These are phyloP conservation scores for Tenualosa ilisha DNA, from an alignment of 2,797 vertebrate genomes.

Conservation along the genomic window DNA sequence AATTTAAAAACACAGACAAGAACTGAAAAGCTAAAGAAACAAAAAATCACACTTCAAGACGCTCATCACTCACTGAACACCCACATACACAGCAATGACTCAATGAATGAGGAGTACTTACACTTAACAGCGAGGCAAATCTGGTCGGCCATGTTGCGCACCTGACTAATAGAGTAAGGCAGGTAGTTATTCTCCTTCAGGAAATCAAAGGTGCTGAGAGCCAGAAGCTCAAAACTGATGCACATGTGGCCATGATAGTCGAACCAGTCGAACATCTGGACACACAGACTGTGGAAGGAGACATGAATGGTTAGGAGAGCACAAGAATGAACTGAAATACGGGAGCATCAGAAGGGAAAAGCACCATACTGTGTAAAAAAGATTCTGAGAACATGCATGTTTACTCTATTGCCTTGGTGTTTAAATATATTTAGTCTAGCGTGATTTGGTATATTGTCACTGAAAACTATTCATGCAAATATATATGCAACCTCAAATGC, in stretches of 20 bases:
- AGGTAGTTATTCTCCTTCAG: conserved; percentile 99
- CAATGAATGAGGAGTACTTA: conserved; percentile 71
- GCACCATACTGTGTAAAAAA: too few species aligned
- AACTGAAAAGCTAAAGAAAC: neutral
- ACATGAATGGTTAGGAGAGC: neutral
- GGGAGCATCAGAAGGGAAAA: neutral
- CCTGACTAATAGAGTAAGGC: conserved; percentile 94
- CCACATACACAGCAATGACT: neutral
- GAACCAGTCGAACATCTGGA: conserved; percentile 99
- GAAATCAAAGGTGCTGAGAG: conserved; percentile 98
- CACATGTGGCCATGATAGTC: conserved; percentile 99
- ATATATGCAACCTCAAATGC: too few species aligned
- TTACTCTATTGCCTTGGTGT: too few species aligned
- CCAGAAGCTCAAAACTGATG: conserved; percentile 95
- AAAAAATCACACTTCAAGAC: neutral
- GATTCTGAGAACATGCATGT: too few species aligned
- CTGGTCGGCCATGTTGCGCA: conserved; percentile 96
- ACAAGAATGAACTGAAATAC: neutral
- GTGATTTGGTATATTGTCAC: too few species aligned
- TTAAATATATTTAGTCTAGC: too few species aligned
- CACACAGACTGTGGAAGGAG: conserved; percentile 83
- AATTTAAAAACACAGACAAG: neutral
- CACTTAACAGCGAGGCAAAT: conserved; percentile 95
- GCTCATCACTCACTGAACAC: neutral
- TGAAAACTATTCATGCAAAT: too few species aligned